phyloP scores from a whole-genome alignment of 2,888 invertebrate species.

The Stenurella melanura region DNA sequence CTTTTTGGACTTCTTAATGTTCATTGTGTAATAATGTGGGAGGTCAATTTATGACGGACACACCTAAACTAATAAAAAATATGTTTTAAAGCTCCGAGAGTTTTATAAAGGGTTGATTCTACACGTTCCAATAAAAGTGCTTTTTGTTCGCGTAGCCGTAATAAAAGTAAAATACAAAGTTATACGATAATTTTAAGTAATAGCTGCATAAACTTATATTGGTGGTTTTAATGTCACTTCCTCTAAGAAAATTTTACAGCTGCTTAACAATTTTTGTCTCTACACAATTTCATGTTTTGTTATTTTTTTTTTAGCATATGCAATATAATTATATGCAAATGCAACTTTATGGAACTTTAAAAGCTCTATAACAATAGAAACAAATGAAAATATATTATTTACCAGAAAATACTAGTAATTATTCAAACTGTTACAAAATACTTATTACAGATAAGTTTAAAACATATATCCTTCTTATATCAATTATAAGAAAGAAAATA shows the following conservation, averaged over 20 bases:
- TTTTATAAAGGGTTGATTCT: constrained; percentile 22
- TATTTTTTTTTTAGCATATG: constrained; percentile 27
- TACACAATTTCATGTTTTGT: constrained; percentile 22
- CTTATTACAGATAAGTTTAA: no score
- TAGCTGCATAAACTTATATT: constrained; percentile 7
- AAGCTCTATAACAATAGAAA: no score
- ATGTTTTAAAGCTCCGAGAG: constrained; percentile 37
- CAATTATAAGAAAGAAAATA: no score
- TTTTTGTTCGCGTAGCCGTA: not conserved
- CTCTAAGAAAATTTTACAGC: not conserved
- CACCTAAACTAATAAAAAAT: constrained; percentile 56
- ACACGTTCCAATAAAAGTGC: not conserved
- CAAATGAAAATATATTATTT: no score
- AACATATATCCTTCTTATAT: no score
- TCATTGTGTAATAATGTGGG: constrained; percentile 44
- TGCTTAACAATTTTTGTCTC: not conserved
- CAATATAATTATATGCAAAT: no score
- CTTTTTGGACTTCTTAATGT: constrained; percentile 32
- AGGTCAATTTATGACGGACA: constrained; percentile 48
- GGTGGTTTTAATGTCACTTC: not conserved
- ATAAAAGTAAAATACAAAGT: no score
- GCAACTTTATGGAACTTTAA: no score
- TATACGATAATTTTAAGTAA: constrained; percentile 3
- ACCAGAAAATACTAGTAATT: no score
- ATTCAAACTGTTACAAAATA: no score